Base-by-base conservation (phyloP, 2,888 invertebrate species). In the Pharmacophagus antenor region DNA sequence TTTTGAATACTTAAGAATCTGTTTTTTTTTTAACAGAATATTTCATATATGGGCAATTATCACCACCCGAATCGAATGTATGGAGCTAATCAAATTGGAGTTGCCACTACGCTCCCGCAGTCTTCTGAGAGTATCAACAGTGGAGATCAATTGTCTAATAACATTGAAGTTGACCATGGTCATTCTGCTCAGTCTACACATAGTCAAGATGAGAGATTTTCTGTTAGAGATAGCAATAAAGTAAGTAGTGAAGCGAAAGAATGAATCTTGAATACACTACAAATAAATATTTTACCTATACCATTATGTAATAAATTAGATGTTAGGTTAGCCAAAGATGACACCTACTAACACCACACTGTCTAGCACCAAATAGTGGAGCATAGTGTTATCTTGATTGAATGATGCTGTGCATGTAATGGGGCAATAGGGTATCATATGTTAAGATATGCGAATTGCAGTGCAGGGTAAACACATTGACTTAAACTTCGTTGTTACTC, bases 61-160 rank as follows among this genome's bases (percentile, higher is more conserved):
- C 80, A 82, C 49, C 79, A 82, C 58, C 70, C 81, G 2, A 83
- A 81, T 54, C 76, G 90, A 17, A 84, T 88, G 80, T 90, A 82
- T 63, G 86, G 85, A 0, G 84, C 91, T 1, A 91, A 91, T 63
- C 91, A 90, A 66, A 85, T 91, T 54, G 91, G 91, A 1, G 91
- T 91, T 0, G 91, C 91, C 6, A 91, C 91, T 0, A 91, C 91
- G 0, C 66, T 91, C 61, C 88, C 86, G 0, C 91, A 91, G 49
- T 69, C 82, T 0, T 65, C 80, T 1, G 88, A 87, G 23, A 66
- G 72, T 10, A 42, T 78, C 53, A 79, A 80, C 61, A 67, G 67
- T 0, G 76, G 74, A 18, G 79, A 76, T 46, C 74, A 72, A 47
- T 64, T 76, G 58, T 71, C 75, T 27, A 71, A 71, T 3, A 82